These are phyloP conservation scores for Notiomystis cincta DNA, from an alignment of 2,113 vertebrate species.

Conservation along the genomic window DNA sequence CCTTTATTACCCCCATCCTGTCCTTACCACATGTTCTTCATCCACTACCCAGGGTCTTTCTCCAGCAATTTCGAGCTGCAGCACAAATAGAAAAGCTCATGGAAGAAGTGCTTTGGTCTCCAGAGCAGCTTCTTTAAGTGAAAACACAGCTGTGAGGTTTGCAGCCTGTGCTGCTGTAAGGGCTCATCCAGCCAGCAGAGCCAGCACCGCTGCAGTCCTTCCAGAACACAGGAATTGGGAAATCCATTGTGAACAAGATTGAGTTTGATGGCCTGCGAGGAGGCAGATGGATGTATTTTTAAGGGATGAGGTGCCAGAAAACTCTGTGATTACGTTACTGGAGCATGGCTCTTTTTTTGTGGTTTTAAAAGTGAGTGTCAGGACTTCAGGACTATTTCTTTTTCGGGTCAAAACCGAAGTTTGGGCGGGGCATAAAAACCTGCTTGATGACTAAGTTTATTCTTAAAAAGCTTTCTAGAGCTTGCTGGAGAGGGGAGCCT, in stretches of 20 bases:
- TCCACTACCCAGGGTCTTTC: not conserved
- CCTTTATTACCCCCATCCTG: not conserved
- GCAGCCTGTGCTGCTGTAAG: conserved; percentile 50
- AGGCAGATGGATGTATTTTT: conserved; percentile 79
- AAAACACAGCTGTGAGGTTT: conserved; percentile 73
- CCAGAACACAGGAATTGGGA: conserved; percentile 70
- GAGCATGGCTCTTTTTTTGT: conserved; percentile 69
- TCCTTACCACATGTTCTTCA: not conserved
- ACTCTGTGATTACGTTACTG: conserved; percentile 74
- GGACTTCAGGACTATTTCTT: conserved; percentile 59
- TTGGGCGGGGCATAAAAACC: conserved; percentile 69
- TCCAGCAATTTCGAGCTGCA: conserved; percentile 24
- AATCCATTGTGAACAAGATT: conserved; percentile 71
- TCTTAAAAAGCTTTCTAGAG: conserved; percentile 75
- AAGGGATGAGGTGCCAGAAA: conserved; percentile 73
- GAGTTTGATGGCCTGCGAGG: conserved; percentile 66
- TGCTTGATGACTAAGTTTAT: conserved; percentile 76
- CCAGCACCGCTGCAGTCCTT: conserved; percentile 59
- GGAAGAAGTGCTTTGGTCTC: conserved; percentile 53
- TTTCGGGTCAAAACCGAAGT: conserved; percentile 70
- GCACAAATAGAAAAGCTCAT: conserved; percentile 36
- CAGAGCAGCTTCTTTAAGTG: conserved; percentile 68
- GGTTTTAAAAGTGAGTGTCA: conserved; percentile 75
- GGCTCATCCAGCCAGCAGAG: conserved; percentile 39
- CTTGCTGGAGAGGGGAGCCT: conserved; percentile 6